A percentile compares a stretch with the other conserved stretches of the same genome.
These are phyloP conservation scores for Cryptocephalus moraei DNA, from an alignment of 2,888 invertebrate genomes.

Conservation along the genomic window DNA sequence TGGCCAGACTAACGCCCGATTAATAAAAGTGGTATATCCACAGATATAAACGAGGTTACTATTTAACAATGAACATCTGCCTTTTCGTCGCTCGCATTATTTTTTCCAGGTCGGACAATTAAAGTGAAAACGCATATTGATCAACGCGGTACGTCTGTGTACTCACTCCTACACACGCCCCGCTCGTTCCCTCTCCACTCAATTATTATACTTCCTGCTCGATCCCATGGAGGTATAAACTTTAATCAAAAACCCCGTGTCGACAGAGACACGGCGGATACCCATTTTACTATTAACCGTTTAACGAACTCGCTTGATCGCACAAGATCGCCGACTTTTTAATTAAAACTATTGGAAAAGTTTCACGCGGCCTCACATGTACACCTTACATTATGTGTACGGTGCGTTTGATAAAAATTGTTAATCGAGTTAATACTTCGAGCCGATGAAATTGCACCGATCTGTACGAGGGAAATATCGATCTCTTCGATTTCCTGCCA, in stretches of 20 bases:
- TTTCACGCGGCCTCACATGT: too few relatives aligned
- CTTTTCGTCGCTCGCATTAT: not conserved
- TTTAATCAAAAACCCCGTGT: slow-evolving; percentile 12
- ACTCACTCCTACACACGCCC: slow-evolving; percentile 14
- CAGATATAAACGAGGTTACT: slow-evolving; percentile 5
- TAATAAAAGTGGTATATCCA: too few relatives aligned
- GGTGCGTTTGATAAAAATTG: too few relatives aligned
- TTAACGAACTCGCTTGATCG: slow-evolving; percentile 9
- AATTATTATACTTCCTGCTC: slow-evolving; percentile 22
- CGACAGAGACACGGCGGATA: too few relatives aligned
- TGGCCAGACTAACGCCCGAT: too few relatives aligned
- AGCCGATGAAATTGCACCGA: too few relatives aligned
- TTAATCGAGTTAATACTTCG: too few relatives aligned
- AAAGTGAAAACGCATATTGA: slow-evolving; percentile 25
- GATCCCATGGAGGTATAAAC: slow-evolving; percentile 4
- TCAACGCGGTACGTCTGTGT: slow-evolving; percentile 10
- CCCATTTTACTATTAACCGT: slow-evolving; percentile 7
- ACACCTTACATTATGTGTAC: too few relatives aligned
- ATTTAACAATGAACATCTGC: slow-evolving; percentile 17
- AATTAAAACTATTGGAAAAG: too few relatives aligned
- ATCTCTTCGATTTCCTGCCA: too few relatives aligned
- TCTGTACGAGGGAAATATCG: too few relatives aligned
- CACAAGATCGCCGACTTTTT: not conserved
- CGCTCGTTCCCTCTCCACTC: slow-evolving; percentile 13
- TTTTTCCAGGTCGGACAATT: slow-evolving; percentile 16